Conservation (phyloP, 2,797 vertebrate species). For the Anas acuta region DNA sequence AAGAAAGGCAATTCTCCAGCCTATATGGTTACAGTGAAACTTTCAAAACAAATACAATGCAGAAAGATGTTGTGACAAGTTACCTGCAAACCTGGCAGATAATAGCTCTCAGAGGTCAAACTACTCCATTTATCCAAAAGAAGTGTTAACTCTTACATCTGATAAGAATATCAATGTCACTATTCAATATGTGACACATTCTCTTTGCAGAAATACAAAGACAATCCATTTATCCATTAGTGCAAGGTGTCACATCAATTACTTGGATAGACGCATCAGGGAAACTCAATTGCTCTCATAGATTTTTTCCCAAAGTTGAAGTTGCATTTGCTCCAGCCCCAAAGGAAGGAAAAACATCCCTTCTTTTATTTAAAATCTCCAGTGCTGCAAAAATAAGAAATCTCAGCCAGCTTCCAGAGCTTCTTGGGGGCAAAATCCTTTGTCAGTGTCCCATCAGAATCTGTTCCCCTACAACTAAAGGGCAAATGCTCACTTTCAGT, state of each 20-base stretch:
- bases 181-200: slow-evolving; percentile 51
- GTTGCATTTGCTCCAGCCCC: neutral
- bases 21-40: neutral
- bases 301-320: slow-evolving; percentile 43
- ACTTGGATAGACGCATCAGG: slow-evolving; percentile 30
- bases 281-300: slow-evolving; percentile 53
- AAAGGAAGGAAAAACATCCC: neutral
- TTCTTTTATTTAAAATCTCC: neutral
- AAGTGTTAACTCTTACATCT: slow-evolving; percentile 56
- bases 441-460: neutral
- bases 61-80: slow-evolving; percentile 42
- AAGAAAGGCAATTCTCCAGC: neutral
- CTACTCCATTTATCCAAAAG: slow-evolving; percentile 20
- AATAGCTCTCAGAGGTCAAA: slow-evolving; percentile 51
- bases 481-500: neutral
- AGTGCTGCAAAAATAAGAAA: neutral
- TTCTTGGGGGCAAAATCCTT: neutral
- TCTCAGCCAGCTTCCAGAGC: neutral
- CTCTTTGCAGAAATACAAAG: slow-evolving; percentile 51
- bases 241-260: slow-evolving; percentile 60
- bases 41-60: slow-evolving; percentile 24
- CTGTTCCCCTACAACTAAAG: neutral
- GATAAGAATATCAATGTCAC: slow-evolving; percentile 60
- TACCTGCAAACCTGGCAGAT: slow-evolving; percentile 38
- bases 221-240: slow-evolving; percentile 51